Conservation (phyloP, 2,113 vertebrate genomes). For the Callionymus lyra region DNA sequence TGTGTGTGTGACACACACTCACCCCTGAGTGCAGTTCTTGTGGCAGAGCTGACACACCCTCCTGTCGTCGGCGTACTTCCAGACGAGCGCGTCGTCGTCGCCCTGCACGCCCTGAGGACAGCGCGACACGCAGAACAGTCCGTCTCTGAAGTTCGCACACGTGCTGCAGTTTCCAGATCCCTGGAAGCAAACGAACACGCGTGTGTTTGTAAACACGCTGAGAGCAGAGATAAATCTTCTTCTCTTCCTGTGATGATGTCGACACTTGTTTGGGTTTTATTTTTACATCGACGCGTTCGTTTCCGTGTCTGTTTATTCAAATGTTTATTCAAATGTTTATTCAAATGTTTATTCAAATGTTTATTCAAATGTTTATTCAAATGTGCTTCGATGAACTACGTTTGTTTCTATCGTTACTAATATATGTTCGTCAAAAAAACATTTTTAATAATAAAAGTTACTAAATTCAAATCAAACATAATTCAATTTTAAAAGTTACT, state of each 20-base stretch:
- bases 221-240: constrained; percentile 19
- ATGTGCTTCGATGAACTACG: too few relatives aligned
- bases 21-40: constrained; percentile 87
- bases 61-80: constrained; percentile 78
- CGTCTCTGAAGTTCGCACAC: constrained; percentile 83
- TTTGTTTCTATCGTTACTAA: too few relatives aligned
- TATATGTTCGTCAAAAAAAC: too few relatives aligned
- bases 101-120: constrained; percentile 81
- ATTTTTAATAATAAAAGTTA: not conserved
- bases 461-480: too few relatives aligned
- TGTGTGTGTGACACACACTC: too few relatives aligned
- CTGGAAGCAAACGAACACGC: constrained; percentile 55
- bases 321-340: too few relatives aligned
- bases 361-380: too few relatives aligned
- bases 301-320: too few relatives aligned
- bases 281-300: too few relatives aligned
- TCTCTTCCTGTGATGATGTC: too few relatives aligned
- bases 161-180: constrained; percentile 75
- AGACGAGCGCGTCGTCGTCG: constrained; percentile 76
- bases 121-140: constrained; percentile 79
- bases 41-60: constrained; percentile 84
- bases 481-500: not conserved
- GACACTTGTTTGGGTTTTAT: too few relatives aligned
- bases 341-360: too few relatives aligned
- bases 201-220: constrained; percentile 16